Percentiles rank a stretch among this genome's conserved stretches.
phyloP scores from a whole-genome alignment of 2,888 invertebrate species.

The Athalia circularis region DNA sequence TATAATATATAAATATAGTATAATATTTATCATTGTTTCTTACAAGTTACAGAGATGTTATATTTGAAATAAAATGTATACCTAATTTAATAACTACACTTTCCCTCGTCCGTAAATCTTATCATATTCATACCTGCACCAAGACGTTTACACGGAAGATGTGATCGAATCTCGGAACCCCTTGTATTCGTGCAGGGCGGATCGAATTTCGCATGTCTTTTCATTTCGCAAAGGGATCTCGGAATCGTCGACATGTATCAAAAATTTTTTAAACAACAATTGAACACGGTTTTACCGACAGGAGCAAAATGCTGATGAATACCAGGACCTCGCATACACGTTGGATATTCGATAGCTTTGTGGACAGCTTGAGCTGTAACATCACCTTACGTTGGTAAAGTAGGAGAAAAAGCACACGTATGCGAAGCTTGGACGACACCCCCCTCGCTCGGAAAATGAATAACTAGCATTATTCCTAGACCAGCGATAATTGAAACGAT shows the following conservation, averaged over 20 bases:
- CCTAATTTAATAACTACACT: not conserved
- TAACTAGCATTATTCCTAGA: no score
- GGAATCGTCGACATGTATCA: not conserved
- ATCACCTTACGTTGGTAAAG: slow-evolving; percentile 38
- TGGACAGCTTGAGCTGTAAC: not conserved
- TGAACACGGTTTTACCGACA: slow-evolving; percentile 27
- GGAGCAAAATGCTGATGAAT: slow-evolving; percentile 17
- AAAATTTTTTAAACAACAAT: not conserved
- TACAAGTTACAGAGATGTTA: slow-evolving; percentile 29
- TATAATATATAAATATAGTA: not conserved
- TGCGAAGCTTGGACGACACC: no score
- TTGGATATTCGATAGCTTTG: slow-evolving; percentile 23
- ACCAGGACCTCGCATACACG: not conserved
- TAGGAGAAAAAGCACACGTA: not conserved
- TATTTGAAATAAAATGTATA: slow-evolving; percentile 42
- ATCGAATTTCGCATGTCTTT: not conserved
- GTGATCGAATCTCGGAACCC: not conserved
- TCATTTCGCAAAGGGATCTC: not conserved
- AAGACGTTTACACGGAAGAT: not conserved
- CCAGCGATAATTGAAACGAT: no score
- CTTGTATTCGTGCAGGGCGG: not conserved
- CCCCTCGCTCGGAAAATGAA: no score
- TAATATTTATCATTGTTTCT: slow-evolving; percentile 27
- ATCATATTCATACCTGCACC: not conserved
- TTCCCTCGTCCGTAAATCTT: not conserved